Base-by-base conservation (phyloP, 2,888 invertebrate genomes). In the Rhagium mordax region DNA sequence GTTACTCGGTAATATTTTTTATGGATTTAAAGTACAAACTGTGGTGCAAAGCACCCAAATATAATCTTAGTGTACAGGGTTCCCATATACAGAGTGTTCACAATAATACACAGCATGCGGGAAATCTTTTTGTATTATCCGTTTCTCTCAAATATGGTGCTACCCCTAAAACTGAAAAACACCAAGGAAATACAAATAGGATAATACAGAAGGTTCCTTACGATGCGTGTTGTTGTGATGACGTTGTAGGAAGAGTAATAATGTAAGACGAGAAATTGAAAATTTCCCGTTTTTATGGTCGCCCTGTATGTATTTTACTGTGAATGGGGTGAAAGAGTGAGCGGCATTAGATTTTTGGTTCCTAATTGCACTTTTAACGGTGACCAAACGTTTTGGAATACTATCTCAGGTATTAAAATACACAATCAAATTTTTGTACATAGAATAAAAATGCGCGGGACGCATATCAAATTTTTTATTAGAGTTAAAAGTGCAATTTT, bases 21-120 rank as follows among this genome's bases (percentile, higher is more conserved):
- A 84, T 84, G 82, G 83, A 83, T 85, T 83, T 81, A 84, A 84
- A 86, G 86, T 86, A 86, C 86, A 86, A 86, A 86, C 78, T 78
- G 78, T 81, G 85, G 82, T 84, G 84, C 84, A 70, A 79, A 82
- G 82, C 83, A 81, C 83, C 82, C 15, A 62, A 62, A 29, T 71
- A 61, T 68, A 67, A 60, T 67, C 51, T 47, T 59, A 51, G 57
- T 15, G 29, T 33, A 21, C 16, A 51, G 62, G 70, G 65, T 57
- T 10, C 8, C 47, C 57, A 41, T 67, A 57, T 24, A 57, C 7
- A n/a, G n/a, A n/a, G n/a, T n/a, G n/a, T n/a, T n/a, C n/a, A n/a
- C n/a, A n/a, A n/a, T n/a, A n/a, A n/a, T n/a, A n/a, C n/a, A n/a
- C n/a, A n/a, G n/a, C n/a, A n/a, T n/a, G n/a, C n/a, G n/a, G n/a